A percentile compares a stretch with the other conserved stretches of the same genome.
Evolutionary conservation across 2,888 invertebrate species (phyloP).

Genomic region (Heteromurus nitidus): DNA sequence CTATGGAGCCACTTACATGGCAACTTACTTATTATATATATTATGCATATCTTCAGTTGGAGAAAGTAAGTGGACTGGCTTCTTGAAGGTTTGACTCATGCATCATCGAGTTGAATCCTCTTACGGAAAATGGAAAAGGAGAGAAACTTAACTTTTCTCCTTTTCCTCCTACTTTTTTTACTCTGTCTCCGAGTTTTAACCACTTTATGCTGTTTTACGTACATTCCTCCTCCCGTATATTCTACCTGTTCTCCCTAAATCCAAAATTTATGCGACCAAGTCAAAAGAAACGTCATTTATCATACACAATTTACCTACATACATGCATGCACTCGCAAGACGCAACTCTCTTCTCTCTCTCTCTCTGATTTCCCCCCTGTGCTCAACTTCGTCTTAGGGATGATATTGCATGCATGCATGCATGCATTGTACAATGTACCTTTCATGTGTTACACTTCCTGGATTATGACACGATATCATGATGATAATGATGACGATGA

Average conservation of each 20-base stretch:
- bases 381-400: too few species aligned
- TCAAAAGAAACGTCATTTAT: conserved; percentile 60
- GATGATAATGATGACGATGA: conserved; percentile 33
- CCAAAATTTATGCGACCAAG: conserved; percentile 60
- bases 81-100: conserved; percentile 43
- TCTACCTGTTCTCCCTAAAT: conserved; percentile 33
- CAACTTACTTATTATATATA: too few species aligned
- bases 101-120: conserved; percentile 51
- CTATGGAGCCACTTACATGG: too few species aligned
- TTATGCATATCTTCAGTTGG: too few species aligned
- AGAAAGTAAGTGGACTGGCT: conserved; percentile 20
- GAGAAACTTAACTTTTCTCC: conserved; percentile 13
- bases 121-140: conserved; percentile 17
- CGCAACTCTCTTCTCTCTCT: conserved; percentile 12
- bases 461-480: not conserved
- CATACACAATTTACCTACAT: conserved; percentile 16
- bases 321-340: not conserved
- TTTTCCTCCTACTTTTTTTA: conserved; percentile 2
- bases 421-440: not conserved
- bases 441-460: too few species aligned
- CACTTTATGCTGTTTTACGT: too few species aligned
- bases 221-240: conserved; percentile 17
- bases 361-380: conserved; percentile 29
- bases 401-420: not conserved
- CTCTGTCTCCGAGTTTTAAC: not conserved